These are phyloP conservation scores for Eulemur coronatus DNA, from an alignment of 2,797 vertebrate genomes.

Conservation along the genomic window DNA sequence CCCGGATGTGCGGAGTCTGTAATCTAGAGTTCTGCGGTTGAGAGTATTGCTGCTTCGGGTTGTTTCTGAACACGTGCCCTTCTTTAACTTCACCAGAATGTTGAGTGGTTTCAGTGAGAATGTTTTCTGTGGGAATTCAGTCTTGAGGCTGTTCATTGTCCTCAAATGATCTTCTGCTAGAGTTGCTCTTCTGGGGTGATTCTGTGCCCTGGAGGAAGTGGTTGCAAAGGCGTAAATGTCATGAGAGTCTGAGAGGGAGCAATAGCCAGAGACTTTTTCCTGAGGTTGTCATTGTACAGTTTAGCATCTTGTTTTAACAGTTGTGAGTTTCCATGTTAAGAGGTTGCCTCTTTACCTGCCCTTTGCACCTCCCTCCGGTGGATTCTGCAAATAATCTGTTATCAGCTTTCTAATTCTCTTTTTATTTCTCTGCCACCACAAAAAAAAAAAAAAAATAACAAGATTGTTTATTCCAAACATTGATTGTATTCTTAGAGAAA, in stretches of 20 bases:
- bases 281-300: background rate
- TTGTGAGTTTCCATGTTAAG: background rate
- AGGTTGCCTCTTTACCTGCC: background rate
- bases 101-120: constrained; percentile 45
- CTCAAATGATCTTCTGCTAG: constrained; percentile 62
- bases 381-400: background rate
- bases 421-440: background rate
- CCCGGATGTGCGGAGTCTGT: background rate
- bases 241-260: background rate
- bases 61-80: background rate
- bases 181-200: constrained; percentile 17
- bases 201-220: constrained; percentile 57
- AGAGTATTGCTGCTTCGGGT: background rate
- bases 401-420: background rate
- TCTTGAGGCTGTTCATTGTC: constrained; percentile 53
- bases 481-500: background rate
- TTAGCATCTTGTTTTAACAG: background rate
- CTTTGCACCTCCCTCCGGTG: background rate
- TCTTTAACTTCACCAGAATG: constrained; percentile 33
- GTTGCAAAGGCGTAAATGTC: background rate
- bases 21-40: constrained; percentile 33
- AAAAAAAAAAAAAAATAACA: background rate
- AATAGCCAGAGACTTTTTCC: background rate
- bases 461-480: background rate
- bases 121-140: constrained; percentile 62